phyloP scores from a whole-genome alignment of 2,113 vertebrate species.

The Harpagus bidentatus region DNA sequence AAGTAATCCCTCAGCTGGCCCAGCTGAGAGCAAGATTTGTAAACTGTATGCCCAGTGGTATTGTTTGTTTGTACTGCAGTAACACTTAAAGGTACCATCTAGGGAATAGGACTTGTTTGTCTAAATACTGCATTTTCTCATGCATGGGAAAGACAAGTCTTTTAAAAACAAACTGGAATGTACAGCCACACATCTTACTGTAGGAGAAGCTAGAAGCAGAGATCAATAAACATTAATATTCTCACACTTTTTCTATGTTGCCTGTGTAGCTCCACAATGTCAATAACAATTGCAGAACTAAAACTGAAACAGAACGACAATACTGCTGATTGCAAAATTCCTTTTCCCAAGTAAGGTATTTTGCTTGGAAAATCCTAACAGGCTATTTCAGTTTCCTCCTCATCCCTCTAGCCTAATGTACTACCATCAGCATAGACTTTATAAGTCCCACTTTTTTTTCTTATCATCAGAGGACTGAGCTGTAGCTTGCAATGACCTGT shows the following conservation, averaged over 20 bases:
- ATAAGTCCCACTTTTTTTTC: background rate
- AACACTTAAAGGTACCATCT: background rate
- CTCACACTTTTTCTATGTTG: background rate
- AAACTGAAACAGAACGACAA: background rate
- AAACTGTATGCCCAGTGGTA: background rate
- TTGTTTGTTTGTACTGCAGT: background rate
- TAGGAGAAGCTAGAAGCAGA: background rate
- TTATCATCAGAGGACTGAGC: background rate
- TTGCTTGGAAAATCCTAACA: background rate
- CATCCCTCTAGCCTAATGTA: background rate
- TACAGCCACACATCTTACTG: background rate
- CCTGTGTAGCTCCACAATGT: background rate
- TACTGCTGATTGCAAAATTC: background rate
- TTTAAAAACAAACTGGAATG: background rate
- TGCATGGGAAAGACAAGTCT: background rate
- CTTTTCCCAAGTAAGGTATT: background rate
- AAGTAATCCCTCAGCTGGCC: background rate
- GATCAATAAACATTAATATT: background rate
- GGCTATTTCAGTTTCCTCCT: background rate
- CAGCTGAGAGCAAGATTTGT: background rate
- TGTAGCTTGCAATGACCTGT: background rate
- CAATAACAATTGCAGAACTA: background rate
- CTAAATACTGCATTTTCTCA: background rate
- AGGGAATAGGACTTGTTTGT: background rate
- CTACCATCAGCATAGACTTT: background rate